phyloP scores from a whole-genome alignment of 2,888 invertebrate genomes.

The Apamea crenata region DNA sequence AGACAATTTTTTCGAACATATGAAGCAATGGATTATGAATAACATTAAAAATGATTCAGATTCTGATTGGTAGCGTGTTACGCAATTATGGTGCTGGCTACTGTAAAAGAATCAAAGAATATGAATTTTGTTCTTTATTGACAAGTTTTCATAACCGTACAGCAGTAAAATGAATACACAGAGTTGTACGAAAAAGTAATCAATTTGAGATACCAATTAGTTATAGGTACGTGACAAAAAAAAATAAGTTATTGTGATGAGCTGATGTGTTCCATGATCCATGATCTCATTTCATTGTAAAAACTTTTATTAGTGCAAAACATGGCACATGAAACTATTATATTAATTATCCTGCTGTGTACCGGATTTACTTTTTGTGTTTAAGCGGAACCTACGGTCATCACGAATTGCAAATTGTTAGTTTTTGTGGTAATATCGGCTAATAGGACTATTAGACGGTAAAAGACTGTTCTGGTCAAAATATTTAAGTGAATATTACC shows the following conservation, averaged over 20 bases:
- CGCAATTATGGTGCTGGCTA: not conserved
- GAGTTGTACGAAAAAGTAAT: constrained; percentile 26
- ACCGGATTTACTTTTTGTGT: constrained; percentile 82
- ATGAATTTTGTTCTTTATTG: not conserved
- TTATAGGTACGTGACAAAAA: constrained; percentile 54
- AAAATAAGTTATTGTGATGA: constrained; percentile 69
- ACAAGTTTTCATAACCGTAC: not conserved
- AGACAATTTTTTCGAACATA: no score
- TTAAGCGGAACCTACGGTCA: constrained; percentile 69
- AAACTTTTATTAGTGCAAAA: constrained; percentile 83
- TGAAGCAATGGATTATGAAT: no score
- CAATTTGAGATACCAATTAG: constrained; percentile 60
- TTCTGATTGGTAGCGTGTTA: no score
- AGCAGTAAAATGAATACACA: not conserved
- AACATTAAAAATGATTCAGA: no score
- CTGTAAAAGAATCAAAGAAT: not conserved
- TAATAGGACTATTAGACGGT: constrained; percentile 53
- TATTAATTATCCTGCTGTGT: constrained; percentile 77
- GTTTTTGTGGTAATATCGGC: constrained; percentile 53
- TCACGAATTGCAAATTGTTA: constrained; percentile 58
- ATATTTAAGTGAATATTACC: constrained; percentile 29
- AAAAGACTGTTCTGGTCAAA: constrained; percentile 47
- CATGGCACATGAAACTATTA: constrained; percentile 64
- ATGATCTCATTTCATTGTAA: constrained; percentile 83
- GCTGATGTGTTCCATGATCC: constrained; percentile 74